Conservation (phyloP, 2,797 vertebrate genomes). For the Neoniphon sammara region DNA sequence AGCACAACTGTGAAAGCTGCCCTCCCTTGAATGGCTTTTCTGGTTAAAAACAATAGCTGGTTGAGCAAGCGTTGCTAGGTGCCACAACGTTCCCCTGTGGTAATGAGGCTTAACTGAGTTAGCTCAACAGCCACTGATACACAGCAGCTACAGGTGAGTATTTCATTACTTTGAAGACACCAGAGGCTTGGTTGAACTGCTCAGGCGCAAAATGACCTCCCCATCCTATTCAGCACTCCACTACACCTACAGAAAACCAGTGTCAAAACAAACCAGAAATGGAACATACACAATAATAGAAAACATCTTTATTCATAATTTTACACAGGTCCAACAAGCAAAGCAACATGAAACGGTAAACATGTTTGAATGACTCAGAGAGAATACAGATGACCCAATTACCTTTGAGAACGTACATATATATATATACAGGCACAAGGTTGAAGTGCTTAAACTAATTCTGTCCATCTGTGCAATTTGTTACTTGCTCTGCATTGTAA, state of each 20-base stretch:
- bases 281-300: conserved; percentile 36
- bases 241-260: background rate
- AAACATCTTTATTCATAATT: conserved; percentile 70
- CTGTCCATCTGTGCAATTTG: conserved; percentile 16
- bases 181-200: background rate
- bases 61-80: conserved; percentile 63
- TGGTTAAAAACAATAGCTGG: conserved; percentile 65
- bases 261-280: too few relatives aligned
- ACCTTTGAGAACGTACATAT: conserved; percentile 33
- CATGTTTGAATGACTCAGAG: conserved; percentile 37
- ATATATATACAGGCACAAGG: conserved; percentile 57
- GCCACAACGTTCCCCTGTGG: conserved; percentile 53
- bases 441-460: conserved; percentile 31
- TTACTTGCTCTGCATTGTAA: conserved; percentile 19
- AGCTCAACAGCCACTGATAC: conserved; percentile 20
- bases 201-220: background rate
- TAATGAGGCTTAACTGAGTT: conserved; percentile 62
- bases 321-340: conserved; percentile 72
- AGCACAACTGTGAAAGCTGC: conserved; percentile 28
- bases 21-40: conserved; percentile 41
- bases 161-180: conserved; percentile 14
- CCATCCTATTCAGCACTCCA: background rate
- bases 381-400: conserved; percentile 19
- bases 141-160: conserved; percentile 40
- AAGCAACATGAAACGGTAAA: conserved; percentile 56